Percentiles rank a stretch among this genome's conserved stretches.
Conservation (phyloP, 1,140 invertebrate genomes). For the Sinonovacula constricta region DNA sequence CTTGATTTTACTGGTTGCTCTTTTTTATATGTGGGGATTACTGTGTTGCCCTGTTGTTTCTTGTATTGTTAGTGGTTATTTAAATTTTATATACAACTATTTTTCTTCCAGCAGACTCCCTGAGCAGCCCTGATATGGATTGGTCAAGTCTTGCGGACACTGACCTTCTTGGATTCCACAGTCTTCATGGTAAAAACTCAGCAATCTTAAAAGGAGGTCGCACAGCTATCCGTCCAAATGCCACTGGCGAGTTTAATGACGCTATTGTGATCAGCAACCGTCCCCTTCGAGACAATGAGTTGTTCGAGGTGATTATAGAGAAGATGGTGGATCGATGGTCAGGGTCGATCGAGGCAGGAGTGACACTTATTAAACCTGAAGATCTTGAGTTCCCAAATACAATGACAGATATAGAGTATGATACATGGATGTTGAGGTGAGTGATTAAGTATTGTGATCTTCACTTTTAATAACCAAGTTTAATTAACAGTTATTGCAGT, state of each 20-base stretch:
- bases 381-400: slow-evolving; percentile 92
- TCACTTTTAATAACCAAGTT: no score
- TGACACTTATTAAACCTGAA: slow-evolving; percentile 92
- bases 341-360: slow-evolving; percentile 92
- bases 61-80: no score
- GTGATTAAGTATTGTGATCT: background rate
- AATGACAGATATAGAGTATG: slow-evolving; percentile 93
- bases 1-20: no score
- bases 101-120: slow-evolving; percentile 58
- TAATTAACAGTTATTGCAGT: no score
- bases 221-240: slow-evolving; percentile 89
- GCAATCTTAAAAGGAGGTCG: slow-evolving; percentile 90
- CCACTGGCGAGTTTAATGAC: slow-evolving; percentile 95
- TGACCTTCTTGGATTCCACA: slow-evolving; percentile 91
- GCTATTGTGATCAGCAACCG: slow-evolving; percentile 94
- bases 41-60: no score
- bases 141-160: slow-evolving; percentile 65
- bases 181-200: slow-evolving; percentile 93
- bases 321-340: slow-evolving; percentile 95
- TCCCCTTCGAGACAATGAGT: slow-evolving; percentile 91
- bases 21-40: no score
- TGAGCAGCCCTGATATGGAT: slow-evolving; percentile 71
- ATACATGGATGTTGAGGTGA: slow-evolving; percentile 93
- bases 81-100: no score
- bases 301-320: slow-evolving; percentile 95